Base-by-base conservation (phyloP, 2,797 vertebrate genomes). In the Scolopax rusticola region DNA sequence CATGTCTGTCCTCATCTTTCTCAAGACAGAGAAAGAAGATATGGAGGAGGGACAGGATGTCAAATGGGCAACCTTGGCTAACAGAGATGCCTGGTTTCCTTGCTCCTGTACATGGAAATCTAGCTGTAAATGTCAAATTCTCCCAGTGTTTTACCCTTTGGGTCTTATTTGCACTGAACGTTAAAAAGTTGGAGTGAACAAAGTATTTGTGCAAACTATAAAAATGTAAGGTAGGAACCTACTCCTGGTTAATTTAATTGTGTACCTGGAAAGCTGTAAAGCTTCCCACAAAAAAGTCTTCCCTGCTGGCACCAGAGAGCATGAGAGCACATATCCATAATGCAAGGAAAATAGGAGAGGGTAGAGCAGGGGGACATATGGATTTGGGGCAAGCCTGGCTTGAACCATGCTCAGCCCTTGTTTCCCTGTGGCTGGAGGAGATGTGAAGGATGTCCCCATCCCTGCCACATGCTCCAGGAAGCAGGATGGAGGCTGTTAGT, bases 401-500 rank as follows among this genome's bases (percentile, higher is more conserved):
- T 63, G 30, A 43, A 43, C 7, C 4, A 2, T 0, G 1, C 32
- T 67, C 12, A 30, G 32, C 28, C 21, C 51, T 51, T 73, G 30
- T 48, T 87, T 83, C 5, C 27, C 36, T 56, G 43, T 0, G 2
- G 17, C 56, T 83, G 43, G 43, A 69, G 32, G 28, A 33, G 68
- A 43, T 0, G 1, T 1, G 4, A 33, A 65, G 33, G 67, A n/a
- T 50, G 43, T 50, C 38, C 43, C 38, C 53, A 33, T 43, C 15
- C 23, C 32, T 68, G 12, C 21, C 83, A 28, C 0, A 0, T 15
- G 38, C 24, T 63, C 36, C 0, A 1, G 59, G 19, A 65, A 68
- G 53, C 40, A 59, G 64, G 30, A 40, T 25, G n/a, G 56, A 78
- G 7, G 2, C 3, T 32, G 28, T 73, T 36, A 11, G 15, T 15